Evolutionary conservation across 2,888 invertebrate genomes (phyloP), one percentile per base, ranked within the genome.

Genomic region (Allygus modestus): DNA sequence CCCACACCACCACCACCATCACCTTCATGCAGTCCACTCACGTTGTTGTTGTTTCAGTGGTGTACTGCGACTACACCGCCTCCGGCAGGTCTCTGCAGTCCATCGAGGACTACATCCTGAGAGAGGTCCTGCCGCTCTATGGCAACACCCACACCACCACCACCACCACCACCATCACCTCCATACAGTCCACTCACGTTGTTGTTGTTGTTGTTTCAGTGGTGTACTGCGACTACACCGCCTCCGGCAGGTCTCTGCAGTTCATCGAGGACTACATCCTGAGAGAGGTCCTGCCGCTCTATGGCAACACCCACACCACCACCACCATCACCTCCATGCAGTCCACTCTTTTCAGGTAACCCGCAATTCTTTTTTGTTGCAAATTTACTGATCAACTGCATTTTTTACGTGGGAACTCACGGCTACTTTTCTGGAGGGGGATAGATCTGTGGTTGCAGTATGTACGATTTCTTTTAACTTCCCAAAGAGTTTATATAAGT

Each of bases 61-160:
- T 96, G 15, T 97, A 97, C 90, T 96, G 97, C 90, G 97, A 97
- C 91, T 97, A 96, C 91, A 95, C 94, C 83, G 96, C 97, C 0
- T 96, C 97, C 0, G 97, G 97, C 17, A 93, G 96, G 88, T 94
- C 96, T 0, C 90, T 97, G 87, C 94, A 95, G 86, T 97, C 97
- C 91, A 93, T 97, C 87, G 97, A 97, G 90, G 96, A 97, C 88
- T 97, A 96, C 90, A 93, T 97, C 83, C 90, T 93, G 17, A 92
- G 93, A 84, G 95, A 97, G 89, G 96, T 97, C 17, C 91, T 97
- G 86, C 96, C 97, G 9, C 94, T 94, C 82, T 96, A 97, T 89
- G 97, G 97, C 20, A 97, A 97, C 88, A 96, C 95, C 4, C 94
- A 95, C 89, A 94, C 96, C 0, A 96, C 96, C 5, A 94, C 96